Percentiles rank a stretch among this genome's conserved stretches.
Evolutionary conservation across 2,888 invertebrate species (phyloP).

Genomic region (Drosophila falleni): DNA sequence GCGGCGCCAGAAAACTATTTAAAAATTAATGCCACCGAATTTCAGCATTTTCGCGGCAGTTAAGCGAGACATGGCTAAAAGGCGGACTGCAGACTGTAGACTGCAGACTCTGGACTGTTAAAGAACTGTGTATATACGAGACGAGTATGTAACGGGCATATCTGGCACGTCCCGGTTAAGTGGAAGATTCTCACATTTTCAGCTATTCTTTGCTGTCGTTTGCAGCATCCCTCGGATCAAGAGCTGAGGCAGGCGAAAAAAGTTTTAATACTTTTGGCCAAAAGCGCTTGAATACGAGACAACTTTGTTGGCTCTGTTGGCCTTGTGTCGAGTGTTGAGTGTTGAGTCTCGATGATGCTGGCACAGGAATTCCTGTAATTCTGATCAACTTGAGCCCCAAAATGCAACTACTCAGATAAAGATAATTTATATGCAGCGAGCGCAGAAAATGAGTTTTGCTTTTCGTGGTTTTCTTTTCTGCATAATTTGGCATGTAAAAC

Average conservation of each 20-base stretch:
- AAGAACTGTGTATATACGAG: constrained; percentile 16
- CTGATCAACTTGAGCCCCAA: constrained; percentile 20
- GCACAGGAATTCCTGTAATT: constrained; percentile 4
- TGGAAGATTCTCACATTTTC: constrained; percentile 22
- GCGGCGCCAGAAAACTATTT: constrained; percentile 58
- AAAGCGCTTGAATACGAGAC: constrained; percentile 18
- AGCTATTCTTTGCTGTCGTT: constrained; percentile 30
- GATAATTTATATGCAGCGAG: constrained; percentile 68
- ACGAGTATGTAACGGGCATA: constrained; percentile 21
- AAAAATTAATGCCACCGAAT: constrained; percentile 71
- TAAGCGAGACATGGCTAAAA: constrained; percentile 33
- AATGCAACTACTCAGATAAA: constrained; percentile 44
- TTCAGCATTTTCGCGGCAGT: constrained; percentile 64
- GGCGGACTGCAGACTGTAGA: constrained; percentile 17
- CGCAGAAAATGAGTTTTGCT: constrained; percentile 48
- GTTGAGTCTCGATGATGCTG: constrained; percentile 7
- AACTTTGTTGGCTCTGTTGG: neutral
- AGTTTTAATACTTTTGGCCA: constrained; percentile 67
- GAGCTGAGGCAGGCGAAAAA: constrained; percentile 36
- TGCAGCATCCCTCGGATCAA: constrained; percentile 53
- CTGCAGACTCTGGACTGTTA: constrained; percentile 20
- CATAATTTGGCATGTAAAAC: constrained; percentile 19
- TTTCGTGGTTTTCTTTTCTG: constrained; percentile 4
- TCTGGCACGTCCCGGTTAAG: constrained; percentile 32
- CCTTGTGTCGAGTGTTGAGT: no score